Evolutionary conservation across 2,797 vertebrate species (phyloP), one percentile per base, ranked within the genome.

Genomic region (Pangasius djambal): DNA sequence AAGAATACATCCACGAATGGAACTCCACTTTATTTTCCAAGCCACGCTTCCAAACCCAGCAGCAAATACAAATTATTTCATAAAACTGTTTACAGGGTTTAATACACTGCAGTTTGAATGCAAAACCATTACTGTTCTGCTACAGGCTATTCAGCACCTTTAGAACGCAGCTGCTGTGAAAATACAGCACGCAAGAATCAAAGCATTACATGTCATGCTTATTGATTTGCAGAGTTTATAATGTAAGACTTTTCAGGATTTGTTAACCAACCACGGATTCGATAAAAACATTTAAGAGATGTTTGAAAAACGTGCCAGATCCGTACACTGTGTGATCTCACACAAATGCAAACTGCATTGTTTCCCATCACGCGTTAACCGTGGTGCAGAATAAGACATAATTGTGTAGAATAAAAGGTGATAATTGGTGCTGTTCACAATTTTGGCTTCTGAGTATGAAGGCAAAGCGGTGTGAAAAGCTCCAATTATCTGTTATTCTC

Each of bases 1-100:
- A 31, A 13, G 83, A 84, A 84, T 52, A 50, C 9, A 52, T 67
- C 28, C 2, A 4, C 44, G 7, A 50, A 31, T 3, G 44, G 28
- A 83, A 65, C 82, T 84, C 48, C 82, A 65, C 40, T 65, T 65
- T 28, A 18, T 83, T 83, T 83, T 65, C 82, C 40, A 16, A 65
- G 40, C 15, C 40, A 31, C 82, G 28, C 52, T 67, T 69, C 16
- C 44, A 67, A 6, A 52, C 6, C 63, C 44, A 44, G 83, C 61
- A 84, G 83, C 15, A 9, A 67, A 18, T 22, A 34, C 83, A 84
- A 84, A 84, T 84, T 31, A 69, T 84, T 84, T 69, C 63, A 67
- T 31, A 52, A 84, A 84, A 84, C 44, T 84, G 83, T 84, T 84
- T 84, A 69, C 63, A 20, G 8, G 28, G 8, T 84, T 84, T 84